Conservation (phyloP, 2,888 invertebrate species). For the Ernsta delagoae region DNA sequence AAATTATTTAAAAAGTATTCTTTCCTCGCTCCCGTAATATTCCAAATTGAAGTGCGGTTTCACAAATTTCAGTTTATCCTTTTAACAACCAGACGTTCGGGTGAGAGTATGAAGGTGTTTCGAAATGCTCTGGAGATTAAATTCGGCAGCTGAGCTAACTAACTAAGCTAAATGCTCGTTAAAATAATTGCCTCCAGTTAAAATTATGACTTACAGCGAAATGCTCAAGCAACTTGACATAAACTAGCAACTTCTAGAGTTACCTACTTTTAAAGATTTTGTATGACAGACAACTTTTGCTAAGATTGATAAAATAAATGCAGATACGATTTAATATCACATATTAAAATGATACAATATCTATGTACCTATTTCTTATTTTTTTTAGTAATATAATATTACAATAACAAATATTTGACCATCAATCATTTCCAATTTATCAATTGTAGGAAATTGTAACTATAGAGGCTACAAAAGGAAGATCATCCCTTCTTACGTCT, state of each 20-base stretch:
- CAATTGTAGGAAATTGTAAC: no score
- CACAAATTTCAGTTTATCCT: constrained; percentile 34
- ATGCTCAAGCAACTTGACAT: constrained; percentile 4
- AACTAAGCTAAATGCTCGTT: constrained; percentile 32
- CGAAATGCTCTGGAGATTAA: constrained; percentile 34
- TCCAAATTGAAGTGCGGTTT: constrained; percentile 30
- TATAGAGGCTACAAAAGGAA: no score
- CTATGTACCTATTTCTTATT: no score
- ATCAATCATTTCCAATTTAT: no score
- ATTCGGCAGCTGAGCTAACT: constrained; percentile 35
- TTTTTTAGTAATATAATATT: no score
- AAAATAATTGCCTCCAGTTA: constrained; percentile 32
- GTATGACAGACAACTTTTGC: no score
- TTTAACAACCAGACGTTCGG: constrained; percentile 32
- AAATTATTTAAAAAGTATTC: constrained; percentile 2
- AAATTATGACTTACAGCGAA: constrained; percentile 20
- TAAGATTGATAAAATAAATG: neutral
- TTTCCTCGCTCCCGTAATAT: constrained; percentile 17
- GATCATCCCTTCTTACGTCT: no score
- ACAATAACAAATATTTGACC: no score
- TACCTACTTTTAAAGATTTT: neutral
- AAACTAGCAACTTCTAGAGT: neutral
- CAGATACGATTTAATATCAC: no score
- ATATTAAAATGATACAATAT: no score
- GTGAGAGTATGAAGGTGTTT: constrained; percentile 33